A percentile compares a stretch with the other conserved stretches of the same genome.
Conservation (phyloP, 35 echinoderm and acorn worm species). For the Antedon bifida region DNA sequence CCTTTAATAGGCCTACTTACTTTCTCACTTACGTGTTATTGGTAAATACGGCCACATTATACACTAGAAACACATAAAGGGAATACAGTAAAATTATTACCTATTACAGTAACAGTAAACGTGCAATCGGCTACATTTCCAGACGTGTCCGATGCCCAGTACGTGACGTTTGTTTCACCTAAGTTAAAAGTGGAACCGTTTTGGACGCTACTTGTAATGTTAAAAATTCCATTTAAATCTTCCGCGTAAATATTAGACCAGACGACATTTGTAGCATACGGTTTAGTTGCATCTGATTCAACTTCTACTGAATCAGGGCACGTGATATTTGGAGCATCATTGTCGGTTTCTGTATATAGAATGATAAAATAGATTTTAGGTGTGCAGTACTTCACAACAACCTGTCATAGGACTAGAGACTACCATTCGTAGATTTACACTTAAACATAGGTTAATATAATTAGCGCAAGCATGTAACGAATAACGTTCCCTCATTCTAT, state of each 20-base stretch:
- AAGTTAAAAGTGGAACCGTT: background rate
- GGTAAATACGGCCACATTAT: too few species aligned
- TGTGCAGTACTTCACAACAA: too few species aligned
- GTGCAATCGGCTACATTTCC: background rate
- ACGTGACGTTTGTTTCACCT: background rate
- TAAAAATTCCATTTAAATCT: background rate
- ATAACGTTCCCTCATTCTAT: too few species aligned
- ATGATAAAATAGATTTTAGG: too few species aligned
- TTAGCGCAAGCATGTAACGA: too few species aligned
- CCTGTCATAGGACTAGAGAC: too few species aligned
- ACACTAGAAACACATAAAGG: background rate
- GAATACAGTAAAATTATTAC: too few species aligned
- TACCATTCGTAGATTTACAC: too few species aligned
- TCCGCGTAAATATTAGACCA: background rate
- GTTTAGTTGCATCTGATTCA: background rate
- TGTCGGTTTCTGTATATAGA: background rate
- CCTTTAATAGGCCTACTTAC: too few species aligned
- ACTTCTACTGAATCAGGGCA: background rate
- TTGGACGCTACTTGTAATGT: background rate
- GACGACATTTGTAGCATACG: background rate
- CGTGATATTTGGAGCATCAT: background rate
- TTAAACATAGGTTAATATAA: too few species aligned
- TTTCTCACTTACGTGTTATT: too few species aligned
- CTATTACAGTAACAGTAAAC: background rate
- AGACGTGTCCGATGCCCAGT: background rate